Base-by-base conservation (phyloP, 1,140 invertebrate genomes). In the Calliphora vicina region DNA sequence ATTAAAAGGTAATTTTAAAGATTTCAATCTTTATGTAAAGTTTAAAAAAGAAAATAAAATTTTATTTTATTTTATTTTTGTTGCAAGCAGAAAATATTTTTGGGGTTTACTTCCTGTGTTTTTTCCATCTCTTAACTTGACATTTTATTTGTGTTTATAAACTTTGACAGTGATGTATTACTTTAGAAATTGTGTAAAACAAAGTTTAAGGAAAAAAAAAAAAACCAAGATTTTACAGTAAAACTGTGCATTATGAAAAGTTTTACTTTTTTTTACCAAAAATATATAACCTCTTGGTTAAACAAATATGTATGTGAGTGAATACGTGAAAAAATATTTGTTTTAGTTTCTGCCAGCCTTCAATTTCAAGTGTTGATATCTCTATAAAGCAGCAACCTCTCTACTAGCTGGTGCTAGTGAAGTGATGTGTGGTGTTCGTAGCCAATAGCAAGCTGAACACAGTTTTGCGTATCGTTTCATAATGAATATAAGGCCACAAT, bases 401-500 rank as follows among this genome's bases (percentile, higher is more conserved):
- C 50, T 57, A 57, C 6, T 12, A 20, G 61, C 61, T 5, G 4
- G 4, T 17, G 20, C 61, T 23, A 67, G 61, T 23, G n/a, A 23
- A 9, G n/a, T 67, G 4, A 67, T 23, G 61, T 25, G n/a, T 67
- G 61, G n/a, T 67, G 61, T n/a, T 57, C 5, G 5, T 23, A 67
- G 61, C 61, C 61, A 67, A 67, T 67, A 67, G 61, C 61, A 23
- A 67, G n/a, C 23, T 67, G n/a, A 67, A 20, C n/a, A 10, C 10
- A 67, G n/a, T 67, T 67, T 67, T 67, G 61, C 61, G 61, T 67
- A 67, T 67, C 61, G 50, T n/a, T 67, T 67, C n/a, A 67, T 67
- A 67, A 50, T 50, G 45, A 67, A 67, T 25, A 67, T 23, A 67
- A 23, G n/a, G n/a, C n/a, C n/a, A n/a, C 50, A 67, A 67, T 12